phyloP scores from a whole-genome alignment of 2,113 vertebrate species.

The Tragelaphus strepsiceros region DNA sequence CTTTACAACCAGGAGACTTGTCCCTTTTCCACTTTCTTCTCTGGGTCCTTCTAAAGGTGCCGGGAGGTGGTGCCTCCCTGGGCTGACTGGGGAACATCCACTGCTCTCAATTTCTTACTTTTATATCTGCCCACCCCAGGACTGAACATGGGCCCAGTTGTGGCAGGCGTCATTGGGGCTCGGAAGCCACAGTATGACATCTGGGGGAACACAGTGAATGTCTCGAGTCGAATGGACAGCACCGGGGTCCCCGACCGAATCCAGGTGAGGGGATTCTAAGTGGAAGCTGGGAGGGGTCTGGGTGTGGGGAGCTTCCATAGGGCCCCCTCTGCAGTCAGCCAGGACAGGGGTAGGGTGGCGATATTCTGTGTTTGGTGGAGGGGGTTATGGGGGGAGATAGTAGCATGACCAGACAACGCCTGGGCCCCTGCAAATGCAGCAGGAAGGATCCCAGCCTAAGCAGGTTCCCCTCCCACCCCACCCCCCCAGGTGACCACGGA shows the following conservation, averaged over 20 bases:
- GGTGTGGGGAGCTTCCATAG: background rate
- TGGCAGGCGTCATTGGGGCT: constrained; percentile 94
- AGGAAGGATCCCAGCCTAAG: constrained; percentile 47
- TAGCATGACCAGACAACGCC: background rate
- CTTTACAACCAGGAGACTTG: background rate
- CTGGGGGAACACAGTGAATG: constrained; percentile 97
- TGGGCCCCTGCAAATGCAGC: background rate
- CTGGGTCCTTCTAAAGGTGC: background rate
- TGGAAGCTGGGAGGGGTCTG: background rate
- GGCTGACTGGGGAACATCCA: background rate
- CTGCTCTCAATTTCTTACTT: background rate
- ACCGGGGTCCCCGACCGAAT: constrained; percentile 94
- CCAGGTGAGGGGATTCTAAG: constrained; percentile 83
- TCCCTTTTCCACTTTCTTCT: background rate
- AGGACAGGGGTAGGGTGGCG: background rate
- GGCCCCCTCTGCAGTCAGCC: background rate
- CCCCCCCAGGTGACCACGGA: constrained; percentile 90
- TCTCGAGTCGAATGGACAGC: constrained; percentile 97
- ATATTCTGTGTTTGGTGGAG: background rate
- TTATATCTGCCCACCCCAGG: constrained; percentile 77
- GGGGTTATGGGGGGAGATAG: background rate
- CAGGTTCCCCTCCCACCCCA: background rate
- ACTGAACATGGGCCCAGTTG: constrained; percentile 95
- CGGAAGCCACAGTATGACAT: constrained; percentile 96
- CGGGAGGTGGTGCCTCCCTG: background rate